Conservation (phyloP, 2,113 vertebrate genomes). For the Dinomys branickii region DNA sequence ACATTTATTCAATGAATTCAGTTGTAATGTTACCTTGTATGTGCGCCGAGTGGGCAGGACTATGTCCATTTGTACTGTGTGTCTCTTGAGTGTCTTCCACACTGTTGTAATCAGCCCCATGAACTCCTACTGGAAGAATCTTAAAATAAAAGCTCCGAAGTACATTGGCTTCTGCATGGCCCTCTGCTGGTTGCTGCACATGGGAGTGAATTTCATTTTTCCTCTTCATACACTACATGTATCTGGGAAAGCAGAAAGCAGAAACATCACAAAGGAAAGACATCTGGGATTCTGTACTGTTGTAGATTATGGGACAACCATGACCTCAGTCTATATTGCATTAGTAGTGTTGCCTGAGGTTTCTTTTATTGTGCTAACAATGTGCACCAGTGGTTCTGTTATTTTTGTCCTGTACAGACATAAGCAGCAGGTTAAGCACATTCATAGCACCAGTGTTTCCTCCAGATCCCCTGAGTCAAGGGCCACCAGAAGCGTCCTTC, state of each 20-base stretch:
- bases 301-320: accelerated
- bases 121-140: not conserved
- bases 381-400: not conserved
- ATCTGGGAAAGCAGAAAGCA: accelerated
- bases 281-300: not conserved
- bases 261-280: not conserved
- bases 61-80: not conserved
- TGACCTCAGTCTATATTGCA: not conserved
- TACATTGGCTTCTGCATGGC: not conserved
- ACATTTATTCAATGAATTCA: not conserved
- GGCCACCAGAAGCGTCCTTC: not conserved
- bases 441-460: not conserved
- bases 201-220: not conserved
- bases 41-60: not conserved
- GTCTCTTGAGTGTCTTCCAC: constrained; percentile 8
- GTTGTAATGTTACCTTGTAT: not conserved
- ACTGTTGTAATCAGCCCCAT: not conserved
- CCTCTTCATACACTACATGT: accelerated
- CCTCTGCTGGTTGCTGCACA: not conserved
- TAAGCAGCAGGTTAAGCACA: not conserved
- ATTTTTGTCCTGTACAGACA: not conserved
- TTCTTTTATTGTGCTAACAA: not conserved
- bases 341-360: not conserved
- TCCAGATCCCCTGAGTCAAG: not conserved
- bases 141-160: not conserved